Percentiles rank a stretch among this genome's conserved stretches.
Evolutionary conservation across 2,113 vertebrate genomes (phyloP).

Genomic region (Trematocara unimaculatum): DNA sequence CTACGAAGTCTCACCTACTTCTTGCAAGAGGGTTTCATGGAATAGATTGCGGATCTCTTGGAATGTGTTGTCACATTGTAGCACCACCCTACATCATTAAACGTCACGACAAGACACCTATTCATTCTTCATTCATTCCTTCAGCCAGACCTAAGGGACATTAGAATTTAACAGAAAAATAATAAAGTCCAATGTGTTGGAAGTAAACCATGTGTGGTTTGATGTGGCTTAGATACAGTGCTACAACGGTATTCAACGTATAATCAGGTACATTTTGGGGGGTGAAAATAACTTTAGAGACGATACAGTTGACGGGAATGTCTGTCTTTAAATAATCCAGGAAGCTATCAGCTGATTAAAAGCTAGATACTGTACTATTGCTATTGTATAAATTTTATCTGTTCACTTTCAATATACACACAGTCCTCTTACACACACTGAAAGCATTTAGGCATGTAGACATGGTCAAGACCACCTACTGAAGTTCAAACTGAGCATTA

Average conservation of each 20-base stretch:
- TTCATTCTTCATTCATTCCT: not conserved
- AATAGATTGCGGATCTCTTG: not conserved
- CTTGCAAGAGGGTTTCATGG: not conserved
- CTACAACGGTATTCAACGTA: not conserved
- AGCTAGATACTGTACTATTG: not conserved
- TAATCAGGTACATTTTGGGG: not conserved
- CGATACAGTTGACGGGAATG: not conserved
- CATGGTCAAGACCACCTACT: not conserved
- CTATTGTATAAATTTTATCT: not conserved
- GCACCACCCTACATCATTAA: not conserved
- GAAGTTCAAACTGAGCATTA: not conserved
- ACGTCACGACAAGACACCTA: not conserved
- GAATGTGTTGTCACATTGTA: not conserved
- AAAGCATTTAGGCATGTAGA: not conserved
- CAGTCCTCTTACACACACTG: not conserved
- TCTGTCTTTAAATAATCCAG: not conserved
- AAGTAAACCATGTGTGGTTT: not conserved
- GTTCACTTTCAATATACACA: not conserved
- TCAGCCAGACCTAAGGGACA: not conserved
- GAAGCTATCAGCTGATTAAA: not conserved
- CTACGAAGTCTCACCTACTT: not conserved
- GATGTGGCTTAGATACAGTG: not conserved
- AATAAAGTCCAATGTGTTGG: not conserved
- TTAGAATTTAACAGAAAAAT: not conserved
- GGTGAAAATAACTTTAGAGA: not conserved